Conservation (phyloP, 2,797 vertebrate species). For the Pseudomugil tenellus region DNA sequence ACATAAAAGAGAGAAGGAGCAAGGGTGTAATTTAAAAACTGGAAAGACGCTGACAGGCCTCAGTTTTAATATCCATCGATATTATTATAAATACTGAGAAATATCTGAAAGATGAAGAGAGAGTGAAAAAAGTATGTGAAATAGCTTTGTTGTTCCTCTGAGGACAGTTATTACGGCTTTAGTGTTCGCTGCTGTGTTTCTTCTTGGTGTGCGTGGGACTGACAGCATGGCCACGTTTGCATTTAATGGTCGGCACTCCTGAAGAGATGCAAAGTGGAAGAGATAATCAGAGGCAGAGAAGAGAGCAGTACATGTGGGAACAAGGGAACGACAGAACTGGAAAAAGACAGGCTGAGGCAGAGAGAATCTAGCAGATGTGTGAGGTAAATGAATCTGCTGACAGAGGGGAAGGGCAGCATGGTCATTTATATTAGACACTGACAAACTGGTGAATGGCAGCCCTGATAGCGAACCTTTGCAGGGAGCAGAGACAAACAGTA, state of each 20-base stretch:
- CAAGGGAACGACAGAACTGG: constrained; percentile 41
- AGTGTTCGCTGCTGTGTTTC: constrained; percentile 38
- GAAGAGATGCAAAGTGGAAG: constrained; percentile 75
- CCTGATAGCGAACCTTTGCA: constrained; percentile 62
- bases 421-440: constrained; percentile 63
- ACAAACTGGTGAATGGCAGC: constrained; percentile 60
- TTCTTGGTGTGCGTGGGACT: constrained; percentile 47
- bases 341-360: constrained; percentile 47
- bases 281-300: constrained; percentile 78
- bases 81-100: constrained; percentile 50
- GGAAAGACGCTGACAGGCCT: constrained; percentile 55
- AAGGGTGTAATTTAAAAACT: constrained; percentile 49
- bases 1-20: constrained; percentile 51
- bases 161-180: constrained; percentile 49
- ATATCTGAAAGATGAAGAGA: constrained; percentile 45
- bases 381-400: constrained; percentile 53
- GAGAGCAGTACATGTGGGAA: constrained; percentile 69
- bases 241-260: constrained; percentile 78
- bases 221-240: constrained; percentile 64
- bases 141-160: constrained; percentile 55
- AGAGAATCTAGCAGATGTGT: constrained; percentile 49
- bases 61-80: constrained; percentile 60
- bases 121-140: constrained; percentile 37
- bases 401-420: constrained; percentile 40
- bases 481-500: constrained; percentile 44